Base-by-base conservation (phyloP, 92 coral and sea anemone species). In the Isaurus tuberculatus region DNA sequence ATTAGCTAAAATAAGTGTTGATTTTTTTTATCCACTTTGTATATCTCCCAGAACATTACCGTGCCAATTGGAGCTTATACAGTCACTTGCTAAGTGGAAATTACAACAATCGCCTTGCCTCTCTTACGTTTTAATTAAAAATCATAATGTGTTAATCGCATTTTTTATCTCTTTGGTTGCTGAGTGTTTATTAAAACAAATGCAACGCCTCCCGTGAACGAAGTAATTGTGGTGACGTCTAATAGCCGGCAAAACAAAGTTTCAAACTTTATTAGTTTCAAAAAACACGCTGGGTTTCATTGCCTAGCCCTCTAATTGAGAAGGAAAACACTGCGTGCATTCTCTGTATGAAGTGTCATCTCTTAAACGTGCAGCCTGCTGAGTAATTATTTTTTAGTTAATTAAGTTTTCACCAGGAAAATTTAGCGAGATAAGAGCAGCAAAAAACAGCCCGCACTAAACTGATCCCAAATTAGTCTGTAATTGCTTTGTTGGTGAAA, bases 141-240 rank as follows among this genome's bases (percentile, higher is more conserved):
- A 81, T 90, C 93, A 87, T 92, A 92, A 84, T 80, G 85, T 88
- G 83, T 87, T 93, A 93, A 93, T 91, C 94, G 87, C 87, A 68
- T 91, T 88, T 74, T 57, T 55, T 58, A 77, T 77, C 57, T 34
- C 51, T 77, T 77, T 77, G 68, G 34, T 92, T 92, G 78, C 86
- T 81, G 88, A 89, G 92, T 81, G 90, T 92, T 92, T 92, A 87
- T 90, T 71, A 88, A 61, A 89, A 91, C 91, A 92, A 92, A 90
- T 92, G 75, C 67, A 22, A 77, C 84, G 65, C 97, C 97, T 91
- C 94, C 97, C 55, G 72, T 83, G 58, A 79, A 26, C 81, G 55
- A 44, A 60, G 48, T 46, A 49, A 83, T 89, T 92, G 95, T 89
- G 67, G 30, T 34, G 29, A 25, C 15, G 53, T 36, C 23, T 77